Evolutionary conservation across 2,888 invertebrate genomes (phyloP).

Genomic region (Mesochorus sp.): DNA sequence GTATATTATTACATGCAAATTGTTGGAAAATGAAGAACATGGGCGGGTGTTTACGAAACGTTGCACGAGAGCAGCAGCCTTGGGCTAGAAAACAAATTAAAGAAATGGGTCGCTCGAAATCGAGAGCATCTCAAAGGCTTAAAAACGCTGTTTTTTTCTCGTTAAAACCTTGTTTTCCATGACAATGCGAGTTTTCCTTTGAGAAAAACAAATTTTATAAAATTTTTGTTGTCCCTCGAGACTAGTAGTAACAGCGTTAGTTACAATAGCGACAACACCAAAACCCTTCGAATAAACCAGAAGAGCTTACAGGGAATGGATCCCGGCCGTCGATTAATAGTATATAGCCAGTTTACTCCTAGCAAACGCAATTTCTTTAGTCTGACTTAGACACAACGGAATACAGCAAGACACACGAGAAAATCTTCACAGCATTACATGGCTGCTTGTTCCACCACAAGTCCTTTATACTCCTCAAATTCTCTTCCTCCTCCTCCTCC

Average conservation of each 20-base stretch:
- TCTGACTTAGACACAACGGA: conserved; percentile 27
- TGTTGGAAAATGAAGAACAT: not conserved
- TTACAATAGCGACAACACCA: conserved; percentile 2
- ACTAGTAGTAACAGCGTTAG: not conserved
- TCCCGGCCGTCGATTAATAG: conserved; percentile 20
- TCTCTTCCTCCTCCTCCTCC: not conserved
- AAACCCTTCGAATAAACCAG: conserved; percentile 20
- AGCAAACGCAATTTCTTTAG: conserved; percentile 58
- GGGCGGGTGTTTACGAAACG: not conserved
- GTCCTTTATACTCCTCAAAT: conserved; percentile 2
- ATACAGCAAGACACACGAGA: not conserved
- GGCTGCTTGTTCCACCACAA: not conserved
- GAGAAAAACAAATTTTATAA: not conserved
- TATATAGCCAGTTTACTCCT: conserved; percentile 41
- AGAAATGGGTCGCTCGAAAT: not conserved
- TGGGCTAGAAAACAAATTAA: conserved; percentile 14
- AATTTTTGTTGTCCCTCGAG: not conserved
- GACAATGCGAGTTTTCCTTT: conserved; percentile 9
- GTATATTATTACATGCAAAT: conserved; percentile 12
- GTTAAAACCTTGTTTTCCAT: not conserved
- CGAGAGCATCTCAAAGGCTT: not conserved
- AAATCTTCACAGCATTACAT: conserved; percentile 3
- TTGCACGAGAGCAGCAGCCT: not conserved
- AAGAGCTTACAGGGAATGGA: conserved; percentile 31
- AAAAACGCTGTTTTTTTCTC: not conserved